Percentiles rank a stretch among this genome's conserved stretches.
Evolutionary conservation across 2,113 vertebrate species (phyloP).

Genomic region (Steatornis caripensis): DNA sequence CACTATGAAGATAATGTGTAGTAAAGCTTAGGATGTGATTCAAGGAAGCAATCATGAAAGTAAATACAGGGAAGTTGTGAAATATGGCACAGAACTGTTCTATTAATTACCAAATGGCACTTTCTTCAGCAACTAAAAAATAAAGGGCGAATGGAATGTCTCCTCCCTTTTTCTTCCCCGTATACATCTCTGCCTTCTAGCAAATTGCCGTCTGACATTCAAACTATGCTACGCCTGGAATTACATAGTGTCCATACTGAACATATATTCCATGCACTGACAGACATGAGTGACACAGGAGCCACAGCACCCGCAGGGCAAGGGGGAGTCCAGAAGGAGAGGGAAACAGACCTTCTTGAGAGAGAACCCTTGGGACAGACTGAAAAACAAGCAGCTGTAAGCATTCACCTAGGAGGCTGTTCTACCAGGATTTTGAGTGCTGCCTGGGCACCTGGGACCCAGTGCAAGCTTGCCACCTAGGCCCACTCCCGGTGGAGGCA

Average conservation of each 20-base stretch:
- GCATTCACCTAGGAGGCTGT: not conserved
- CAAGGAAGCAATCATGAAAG: not conserved
- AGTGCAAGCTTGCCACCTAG: not conserved
- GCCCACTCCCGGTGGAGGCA: not conserved
- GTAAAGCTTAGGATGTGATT: not conserved
- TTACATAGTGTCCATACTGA: slow-evolving; percentile 43
- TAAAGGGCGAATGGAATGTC: slow-evolving; percentile 1
- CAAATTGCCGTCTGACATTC: not conserved
- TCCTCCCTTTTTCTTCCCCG: not conserved
- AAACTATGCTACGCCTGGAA: not conserved
- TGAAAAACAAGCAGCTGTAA: fast-evolving
- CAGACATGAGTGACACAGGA: not conserved
- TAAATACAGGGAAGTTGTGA: not conserved
- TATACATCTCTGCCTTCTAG: slow-evolving; percentile 16
- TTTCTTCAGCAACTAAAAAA: slow-evolving; percentile 12
- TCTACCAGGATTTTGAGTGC: not conserved
- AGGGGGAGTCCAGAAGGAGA: not conserved
- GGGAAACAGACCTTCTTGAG: not conserved
- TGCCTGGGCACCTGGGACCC: not conserved
- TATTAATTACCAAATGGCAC: slow-evolving; percentile 19
- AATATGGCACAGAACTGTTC: not conserved
- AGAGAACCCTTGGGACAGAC: not conserved
- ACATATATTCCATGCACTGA: slow-evolving; percentile 39
- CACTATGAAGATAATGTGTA: not conserved
- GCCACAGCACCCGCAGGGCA: not conserved